These are phyloP conservation scores for Bubalus kerabau DNA, from an alignment of 2,113 vertebrate genomes.

Conservation along the genomic window DNA sequence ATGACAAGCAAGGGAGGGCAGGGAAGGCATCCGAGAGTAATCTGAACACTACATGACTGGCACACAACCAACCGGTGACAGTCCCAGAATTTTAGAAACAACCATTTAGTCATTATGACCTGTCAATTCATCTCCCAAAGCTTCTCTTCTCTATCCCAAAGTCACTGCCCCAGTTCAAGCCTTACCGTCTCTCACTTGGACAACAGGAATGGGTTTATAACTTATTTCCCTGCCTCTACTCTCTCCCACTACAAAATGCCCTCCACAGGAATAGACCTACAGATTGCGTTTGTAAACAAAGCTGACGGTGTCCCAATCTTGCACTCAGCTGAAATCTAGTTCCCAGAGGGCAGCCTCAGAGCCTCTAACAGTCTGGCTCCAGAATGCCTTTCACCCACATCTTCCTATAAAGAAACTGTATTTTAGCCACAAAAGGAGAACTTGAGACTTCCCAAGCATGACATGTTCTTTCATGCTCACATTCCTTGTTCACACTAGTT, in stretches of 20 bases:
- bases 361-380: neutral
- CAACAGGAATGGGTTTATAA: neutral
- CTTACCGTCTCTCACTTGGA: neutral
- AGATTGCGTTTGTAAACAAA: neutral
- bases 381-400: neutral
- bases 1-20: neutral
- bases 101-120: neutral
- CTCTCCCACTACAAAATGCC: neutral
- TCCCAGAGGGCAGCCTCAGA: neutral
- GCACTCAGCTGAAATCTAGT: neutral
- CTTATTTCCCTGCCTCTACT: neutral
- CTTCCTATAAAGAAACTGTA: neutral
- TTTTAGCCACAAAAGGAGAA: slow-evolving; percentile 20
- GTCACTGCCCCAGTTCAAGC: neutral
- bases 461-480: slow-evolving; percentile 22
- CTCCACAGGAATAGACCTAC: neutral
- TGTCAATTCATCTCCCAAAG: neutral
- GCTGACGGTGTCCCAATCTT: neutral
- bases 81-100: neutral
- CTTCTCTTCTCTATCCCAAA: neutral
- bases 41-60: neutral
- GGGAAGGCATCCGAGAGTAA: neutral
- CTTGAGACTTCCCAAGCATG: neutral
- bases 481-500: neutral
- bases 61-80: neutral